Base-by-base conservation (phyloP, 1,140 invertebrate genomes). In the Proales similis region DNA sequence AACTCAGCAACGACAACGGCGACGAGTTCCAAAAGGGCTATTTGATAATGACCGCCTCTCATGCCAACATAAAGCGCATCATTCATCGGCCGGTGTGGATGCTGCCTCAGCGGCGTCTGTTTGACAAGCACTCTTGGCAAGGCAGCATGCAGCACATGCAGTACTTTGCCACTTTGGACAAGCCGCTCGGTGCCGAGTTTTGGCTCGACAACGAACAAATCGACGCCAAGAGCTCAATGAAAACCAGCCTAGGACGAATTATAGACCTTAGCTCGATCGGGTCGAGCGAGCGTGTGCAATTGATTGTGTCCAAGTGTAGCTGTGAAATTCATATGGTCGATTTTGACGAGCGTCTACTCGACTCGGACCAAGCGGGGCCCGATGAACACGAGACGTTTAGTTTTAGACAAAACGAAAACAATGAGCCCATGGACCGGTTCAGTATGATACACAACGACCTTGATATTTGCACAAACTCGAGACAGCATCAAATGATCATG, bases 381-480 rank as follows among this genome's bases (percentile, higher is more conserved):
- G 22, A 42, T 3, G 36, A 57, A 57, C 27, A 39, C 24, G 27
- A 36, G 32, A 26, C 36, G 3, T 57, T 42, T n/a, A 57, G 36
- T 26, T 42, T 57, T 27, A 57, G 45, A 26, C 11, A 42, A n/a
- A 30, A 24, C 3, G n/a, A 14, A 39, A n/a, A n/a, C 65, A 86
- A 92, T 68, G 84, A 85, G 26, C 86, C 88, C 12, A 89, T 93
- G 4, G 92, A 98, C 78, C 89, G 90, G 2, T 96, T 98, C 70
- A 97, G 91, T 0, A 77, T 98, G 1, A 93, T 95, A 83, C 94
- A 99, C 79, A 88, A 98, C 71, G 93, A 97, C 77, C 78, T 98
- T 2, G 89, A 97, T 72, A 88, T 96, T 1, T 93, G 87, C 75
- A 96, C 92, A 4, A 97, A 97, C 77, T 92, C 90, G 0, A 79